Evolutionary conservation across 2,888 invertebrate genomes (phyloP).

Genomic region (Coleophora deauratella): DNA sequence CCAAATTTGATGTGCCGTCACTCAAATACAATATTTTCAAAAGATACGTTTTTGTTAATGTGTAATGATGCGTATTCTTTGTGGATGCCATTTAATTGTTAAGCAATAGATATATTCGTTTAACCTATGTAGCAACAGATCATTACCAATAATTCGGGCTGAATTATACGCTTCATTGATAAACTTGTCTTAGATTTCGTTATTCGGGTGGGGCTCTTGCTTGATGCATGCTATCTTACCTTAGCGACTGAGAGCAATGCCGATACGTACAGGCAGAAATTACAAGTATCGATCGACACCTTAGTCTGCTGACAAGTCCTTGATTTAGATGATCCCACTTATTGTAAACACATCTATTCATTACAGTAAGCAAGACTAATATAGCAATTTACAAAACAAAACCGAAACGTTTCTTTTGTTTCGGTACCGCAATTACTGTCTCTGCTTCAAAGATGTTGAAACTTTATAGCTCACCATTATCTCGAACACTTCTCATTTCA

Average conservation of each 20-base stretch:
- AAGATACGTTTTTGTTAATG: constrained; percentile 59
- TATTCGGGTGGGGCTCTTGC: not conserved
- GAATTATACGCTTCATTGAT: constrained; percentile 30
- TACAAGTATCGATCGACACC: no score
- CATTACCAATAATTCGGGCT: constrained; percentile 34
- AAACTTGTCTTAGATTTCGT: constrained; percentile 15
- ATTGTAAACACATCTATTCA: constrained; percentile 2
- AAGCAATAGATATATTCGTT: constrained; percentile 52
- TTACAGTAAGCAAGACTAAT: constrained; percentile 14
- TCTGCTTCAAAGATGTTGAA: constrained; percentile 19
- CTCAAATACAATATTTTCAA: constrained; percentile 52
- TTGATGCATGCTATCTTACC: no score
- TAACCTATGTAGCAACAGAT: constrained; percentile 43
- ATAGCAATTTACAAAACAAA: constrained; percentile 16
- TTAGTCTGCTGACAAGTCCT: no score
- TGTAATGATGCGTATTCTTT: constrained; percentile 66
- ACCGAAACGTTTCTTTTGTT: constrained; percentile 18
- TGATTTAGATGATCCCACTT: not conserved
- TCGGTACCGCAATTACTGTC: constrained; percentile 12
- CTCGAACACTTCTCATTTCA: constrained; percentile 20
- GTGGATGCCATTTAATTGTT: constrained; percentile 68
- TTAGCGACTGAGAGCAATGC: no score
- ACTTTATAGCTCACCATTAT: constrained; percentile 27
- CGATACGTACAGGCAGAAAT: no score
- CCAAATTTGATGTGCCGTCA: constrained; percentile 59